Evolutionary conservation across 2,888 invertebrate genomes (phyloP), one percentile per base, ranked within the genome.

Genomic region (Lithophane leautieri): DNA sequence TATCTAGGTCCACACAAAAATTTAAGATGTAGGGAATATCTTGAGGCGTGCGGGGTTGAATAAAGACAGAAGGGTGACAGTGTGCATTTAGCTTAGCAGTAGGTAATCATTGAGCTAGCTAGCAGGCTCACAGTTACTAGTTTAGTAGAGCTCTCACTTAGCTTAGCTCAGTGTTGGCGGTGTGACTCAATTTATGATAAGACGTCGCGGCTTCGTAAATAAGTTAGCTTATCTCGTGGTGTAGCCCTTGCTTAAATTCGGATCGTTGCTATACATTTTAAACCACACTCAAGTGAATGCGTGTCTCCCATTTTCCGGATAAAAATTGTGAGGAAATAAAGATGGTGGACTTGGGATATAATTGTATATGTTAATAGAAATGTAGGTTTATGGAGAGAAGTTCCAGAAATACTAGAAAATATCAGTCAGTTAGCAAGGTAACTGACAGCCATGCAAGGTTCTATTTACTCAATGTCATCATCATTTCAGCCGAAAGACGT

Each of bases 231-330:
- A 34, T 63, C 63, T 34, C 8, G 25, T 42, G 6, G 28, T 78
- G 58, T 78, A 63, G 34, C 58, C 14, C 11, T 4, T 8, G 22
- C 58, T 60, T 70, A 63, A 47, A 67, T 50, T 65, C 56, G n/a
- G n/a, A n/a, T n/a, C n/a, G 19, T 65, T 56, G 72, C 66, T 75
- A 76, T 85, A 83, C 77, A 86, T 84, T 85, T 82, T 78, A 79
- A 83, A 78, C 69, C 72, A 50, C 63, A 70, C 75, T 80, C 50
- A 44, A 79, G 78, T 68, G 68, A 75, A 44, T 74, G 71, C 50
- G 73, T 78, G 77, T 72, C 62, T 52, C 70, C 58, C 61, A 67
- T 70, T 81, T 79, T 42, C 44, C 19, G 47, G 50, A 60, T 77
- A 71, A 77, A 79, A 73, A 67, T 61, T 75, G 56, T 77, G 56